Conservation (phyloP, 2,888 invertebrate genomes). For the Stenurella melanura region DNA sequence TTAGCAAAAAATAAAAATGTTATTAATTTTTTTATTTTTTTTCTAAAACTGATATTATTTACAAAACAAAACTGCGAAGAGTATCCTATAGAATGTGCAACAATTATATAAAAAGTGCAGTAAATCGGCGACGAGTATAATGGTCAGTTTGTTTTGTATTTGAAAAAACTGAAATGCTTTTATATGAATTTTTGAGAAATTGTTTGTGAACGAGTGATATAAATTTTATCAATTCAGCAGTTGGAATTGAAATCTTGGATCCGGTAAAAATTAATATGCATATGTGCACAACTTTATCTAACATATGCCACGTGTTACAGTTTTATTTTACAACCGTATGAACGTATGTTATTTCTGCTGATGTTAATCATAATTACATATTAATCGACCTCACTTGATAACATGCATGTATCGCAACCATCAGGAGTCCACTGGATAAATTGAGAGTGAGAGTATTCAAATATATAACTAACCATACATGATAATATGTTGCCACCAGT, state of each 20-base stretch:
- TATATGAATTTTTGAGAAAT: neutral
- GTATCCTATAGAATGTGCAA: too few relatives aligned
- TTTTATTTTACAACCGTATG: conserved; percentile 17
- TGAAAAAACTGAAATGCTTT: too few relatives aligned
- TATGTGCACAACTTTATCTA: conserved; percentile 1
- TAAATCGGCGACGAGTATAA: too few relatives aligned
- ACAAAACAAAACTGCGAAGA: too few relatives aligned
- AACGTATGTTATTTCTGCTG: conserved; percentile 26
- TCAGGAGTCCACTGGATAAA: conserved; percentile 8
- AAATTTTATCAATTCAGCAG: neutral
- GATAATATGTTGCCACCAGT: neutral
- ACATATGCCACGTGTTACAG: conserved; percentile 22
- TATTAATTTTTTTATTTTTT: too few relatives aligned
- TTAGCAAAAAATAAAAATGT: too few relatives aligned
- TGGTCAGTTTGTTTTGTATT: too few relatives aligned
- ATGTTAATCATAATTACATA: conserved; percentile 33
- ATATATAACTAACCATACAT: neutral
- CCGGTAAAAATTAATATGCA: neutral
- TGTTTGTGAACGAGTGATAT: neutral
- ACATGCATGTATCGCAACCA: neutral
- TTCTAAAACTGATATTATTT: too few relatives aligned
- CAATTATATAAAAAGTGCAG: too few relatives aligned
- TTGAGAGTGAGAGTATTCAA: neutral
- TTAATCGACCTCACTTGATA: conserved; percentile 14
- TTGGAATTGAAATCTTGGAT: neutral